These are phyloP conservation scores for Colinus virginianus DNA, from an alignment of 2,113 vertebrate species.

Conservation along the genomic window DNA sequence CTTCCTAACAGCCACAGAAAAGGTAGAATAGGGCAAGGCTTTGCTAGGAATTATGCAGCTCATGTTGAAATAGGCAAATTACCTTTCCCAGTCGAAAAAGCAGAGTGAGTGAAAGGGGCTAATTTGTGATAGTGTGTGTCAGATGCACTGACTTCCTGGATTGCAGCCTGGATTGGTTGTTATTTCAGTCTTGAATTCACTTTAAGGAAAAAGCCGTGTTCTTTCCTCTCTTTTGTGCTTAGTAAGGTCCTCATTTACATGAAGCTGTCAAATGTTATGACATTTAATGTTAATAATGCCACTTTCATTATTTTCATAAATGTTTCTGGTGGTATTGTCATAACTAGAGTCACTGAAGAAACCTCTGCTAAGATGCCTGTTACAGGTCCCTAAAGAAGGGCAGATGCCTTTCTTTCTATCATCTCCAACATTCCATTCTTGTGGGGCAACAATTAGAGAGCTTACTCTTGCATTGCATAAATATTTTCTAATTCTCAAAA, in stretches of 20 bases:
- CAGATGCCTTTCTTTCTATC: background rate
- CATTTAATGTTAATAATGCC: slow-evolving; percentile 68
- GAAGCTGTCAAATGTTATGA: slow-evolving; percentile 70
- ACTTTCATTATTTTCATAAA: slow-evolving; percentile 61
- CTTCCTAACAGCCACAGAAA: background rate
- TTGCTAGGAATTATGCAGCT: background rate
- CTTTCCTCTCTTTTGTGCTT: background rate
- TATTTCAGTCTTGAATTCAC: background rate
- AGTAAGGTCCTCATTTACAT: slow-evolving; percentile 67
- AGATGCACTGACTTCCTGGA: background rate
- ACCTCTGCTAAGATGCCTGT: background rate
- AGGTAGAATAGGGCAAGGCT: background rate
- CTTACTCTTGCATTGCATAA: background rate
- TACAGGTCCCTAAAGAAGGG: background rate
- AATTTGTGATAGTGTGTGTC: background rate
- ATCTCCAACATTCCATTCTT: background rate
- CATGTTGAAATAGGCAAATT: background rate
- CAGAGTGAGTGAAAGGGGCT: background rate
- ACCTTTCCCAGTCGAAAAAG: background rate
- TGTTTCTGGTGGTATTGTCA: slow-evolving; percentile 38
- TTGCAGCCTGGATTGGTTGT: background rate
- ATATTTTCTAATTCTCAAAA: background rate
- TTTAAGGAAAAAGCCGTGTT: slow-evolving; percentile 28
- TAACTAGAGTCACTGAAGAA: slow-evolving; percentile 1
- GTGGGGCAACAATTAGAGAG: background rate